These are phyloP conservation scores for Corapipo altera DNA, from an alignment of 2,113 vertebrate genomes.

Conservation along the genomic window DNA sequence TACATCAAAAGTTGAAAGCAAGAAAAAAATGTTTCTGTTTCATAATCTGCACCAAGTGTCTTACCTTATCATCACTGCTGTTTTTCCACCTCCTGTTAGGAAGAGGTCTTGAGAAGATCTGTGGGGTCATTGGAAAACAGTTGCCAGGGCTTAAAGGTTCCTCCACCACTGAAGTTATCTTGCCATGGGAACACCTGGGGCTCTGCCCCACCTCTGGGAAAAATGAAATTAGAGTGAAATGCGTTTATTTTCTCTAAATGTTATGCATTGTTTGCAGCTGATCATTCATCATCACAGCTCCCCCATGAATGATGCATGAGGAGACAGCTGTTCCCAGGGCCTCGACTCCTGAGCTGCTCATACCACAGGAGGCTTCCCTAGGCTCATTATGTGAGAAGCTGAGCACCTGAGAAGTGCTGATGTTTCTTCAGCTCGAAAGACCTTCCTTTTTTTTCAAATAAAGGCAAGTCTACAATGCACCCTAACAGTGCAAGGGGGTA, in stretches of 20 bases:
- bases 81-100: background rate
- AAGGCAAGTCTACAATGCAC: background rate
- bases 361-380: background rate
- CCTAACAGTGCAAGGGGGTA: background rate
- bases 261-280: constrained; percentile 29
- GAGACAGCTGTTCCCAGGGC: constrained; percentile 34
- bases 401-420: background rate
- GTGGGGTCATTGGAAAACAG: background rate
- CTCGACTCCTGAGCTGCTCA: background rate
- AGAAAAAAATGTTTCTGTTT: background rate
- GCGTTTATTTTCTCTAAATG: constrained; percentile 6
- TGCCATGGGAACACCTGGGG: background rate
- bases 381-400: background rate
- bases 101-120: background rate
- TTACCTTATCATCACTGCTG: background rate
- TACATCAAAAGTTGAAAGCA: background rate
- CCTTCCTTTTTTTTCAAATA: background rate
- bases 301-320: constrained; percentile 50
- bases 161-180: background rate
- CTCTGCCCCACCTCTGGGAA: background rate
- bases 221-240: constrained; percentile 5
- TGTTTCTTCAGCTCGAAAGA: background rate
- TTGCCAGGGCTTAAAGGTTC: background rate
- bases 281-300: constrained; percentile 24
- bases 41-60: background rate